Conservation (phyloP, 2,113 vertebrate genomes). For the Platichthys stellatus region DNA sequence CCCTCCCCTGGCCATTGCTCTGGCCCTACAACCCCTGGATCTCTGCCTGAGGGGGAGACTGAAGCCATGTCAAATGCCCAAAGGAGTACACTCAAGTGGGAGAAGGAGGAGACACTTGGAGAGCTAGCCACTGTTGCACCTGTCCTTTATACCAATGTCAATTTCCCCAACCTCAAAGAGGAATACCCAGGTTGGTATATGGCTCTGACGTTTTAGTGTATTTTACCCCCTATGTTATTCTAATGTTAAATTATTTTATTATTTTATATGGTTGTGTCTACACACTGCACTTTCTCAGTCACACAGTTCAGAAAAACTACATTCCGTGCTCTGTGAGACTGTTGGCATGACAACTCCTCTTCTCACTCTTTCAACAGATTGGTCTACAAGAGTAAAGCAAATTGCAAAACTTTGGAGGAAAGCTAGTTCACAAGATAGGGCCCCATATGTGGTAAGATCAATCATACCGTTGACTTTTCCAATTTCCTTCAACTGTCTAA, state of each 20-base stretch:
- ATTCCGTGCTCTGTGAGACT: conserved; percentile 14
- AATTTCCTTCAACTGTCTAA: conserved; percentile 7
- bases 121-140: conserved; percentile 97
- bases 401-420: conserved; percentile 99
- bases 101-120: conserved; percentile 96
- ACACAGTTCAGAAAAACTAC: conserved; percentile 3
- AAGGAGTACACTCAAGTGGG: conserved; percentile 97
- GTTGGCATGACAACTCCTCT: conserved; percentile 38
- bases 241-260: not conserved
- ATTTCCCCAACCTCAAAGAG: conserved; percentile 95
- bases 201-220: not conserved
- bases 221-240: not conserved
- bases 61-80: conserved; percentile 96
- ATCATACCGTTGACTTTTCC: conserved; percentile 23
- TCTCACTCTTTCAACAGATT: conserved; percentile 85
- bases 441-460: conserved; percentile 96
- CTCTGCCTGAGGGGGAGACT: conserved; percentile 87
- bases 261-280: not conserved
- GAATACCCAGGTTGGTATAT: conserved; percentile 91
- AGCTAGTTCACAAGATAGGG: conserved; percentile 97
- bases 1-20: conserved; percentile 68
- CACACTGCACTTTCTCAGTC: not conserved
- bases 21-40: conserved; percentile 75
- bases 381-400: conserved; percentile 97
- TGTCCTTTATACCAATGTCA: conserved; percentile 97